Evolutionary conservation across 2,797 vertebrate genomes (phyloP).

Genomic region (Falco naumanni): DNA sequence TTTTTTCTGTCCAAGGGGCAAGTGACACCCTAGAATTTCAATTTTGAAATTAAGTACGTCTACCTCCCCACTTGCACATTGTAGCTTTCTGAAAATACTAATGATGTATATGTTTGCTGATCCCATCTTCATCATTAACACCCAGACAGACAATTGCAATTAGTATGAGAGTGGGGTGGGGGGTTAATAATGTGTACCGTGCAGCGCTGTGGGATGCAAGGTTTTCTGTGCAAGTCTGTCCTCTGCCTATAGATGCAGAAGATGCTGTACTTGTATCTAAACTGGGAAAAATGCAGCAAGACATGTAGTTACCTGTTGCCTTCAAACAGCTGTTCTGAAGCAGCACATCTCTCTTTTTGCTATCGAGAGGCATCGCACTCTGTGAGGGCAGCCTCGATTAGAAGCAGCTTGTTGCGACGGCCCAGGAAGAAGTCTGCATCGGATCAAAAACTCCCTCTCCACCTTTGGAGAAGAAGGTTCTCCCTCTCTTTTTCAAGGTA

Average conservation of each 20-base stretch:
- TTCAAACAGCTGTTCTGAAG: constrained; percentile 5
- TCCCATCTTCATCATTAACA: neutral
- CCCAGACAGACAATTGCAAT: neutral
- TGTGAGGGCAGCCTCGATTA: neutral
- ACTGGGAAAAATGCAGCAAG: neutral
- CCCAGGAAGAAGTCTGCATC: neutral
- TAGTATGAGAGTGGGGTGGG: neutral
- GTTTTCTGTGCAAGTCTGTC: neutral
- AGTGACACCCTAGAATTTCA: neutral
- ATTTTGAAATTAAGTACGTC: neutral
- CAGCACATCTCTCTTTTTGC: neutral
- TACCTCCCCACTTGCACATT: neutral
- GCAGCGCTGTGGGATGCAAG: neutral
- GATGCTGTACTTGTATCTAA: neutral
- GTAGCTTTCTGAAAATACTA: neutral
- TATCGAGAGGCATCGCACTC: neutral
- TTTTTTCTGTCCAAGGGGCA: neutral
- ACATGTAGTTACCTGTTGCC: neutral
- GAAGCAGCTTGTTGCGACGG: constrained; percentile 18
- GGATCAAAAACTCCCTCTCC: neutral
- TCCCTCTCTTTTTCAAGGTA: neutral
- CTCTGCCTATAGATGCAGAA: neutral
- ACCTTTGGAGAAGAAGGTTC: neutral
- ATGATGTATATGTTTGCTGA: neutral
- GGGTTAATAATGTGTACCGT: neutral